Percentiles rank a stretch among this genome's conserved stretches.
These are phyloP conservation scores for Mirza zaza DNA, from an alignment of 2,113 vertebrate genomes.

Conservation along the genomic window DNA sequence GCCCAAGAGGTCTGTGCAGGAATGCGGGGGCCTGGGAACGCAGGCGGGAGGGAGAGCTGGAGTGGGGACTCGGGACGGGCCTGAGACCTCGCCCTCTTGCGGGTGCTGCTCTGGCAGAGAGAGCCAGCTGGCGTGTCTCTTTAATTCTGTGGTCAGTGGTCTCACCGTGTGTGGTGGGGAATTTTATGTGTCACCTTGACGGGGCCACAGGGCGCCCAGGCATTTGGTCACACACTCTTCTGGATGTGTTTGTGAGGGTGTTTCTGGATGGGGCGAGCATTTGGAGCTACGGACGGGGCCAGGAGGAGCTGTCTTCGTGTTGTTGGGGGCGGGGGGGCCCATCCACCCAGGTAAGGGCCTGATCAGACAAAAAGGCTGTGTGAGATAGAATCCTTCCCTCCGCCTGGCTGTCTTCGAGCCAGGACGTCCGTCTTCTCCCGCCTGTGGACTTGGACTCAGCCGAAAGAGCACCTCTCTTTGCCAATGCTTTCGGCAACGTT, in stretches of 20 bases:
- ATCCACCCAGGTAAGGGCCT: fast-evolving
- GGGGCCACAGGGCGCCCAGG: background rate
- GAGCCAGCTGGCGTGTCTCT: fast-evolving
- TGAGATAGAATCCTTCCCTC: no score
- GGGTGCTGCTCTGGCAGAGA: fast-evolving
- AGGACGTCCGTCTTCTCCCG: background rate
- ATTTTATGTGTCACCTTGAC: background rate
- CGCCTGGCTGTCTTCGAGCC: background rate
- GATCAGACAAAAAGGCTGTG: background rate
- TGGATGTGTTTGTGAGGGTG: background rate
- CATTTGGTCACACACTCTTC: background rate
- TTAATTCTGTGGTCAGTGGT: background rate
- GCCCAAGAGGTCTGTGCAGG: constrained; percentile 22
- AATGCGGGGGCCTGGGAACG: constrained; percentile 60
- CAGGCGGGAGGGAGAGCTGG: fast-evolving
- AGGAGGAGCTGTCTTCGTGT: fast-evolving
- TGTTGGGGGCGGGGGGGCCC: background rate
- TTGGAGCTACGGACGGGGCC: no score
- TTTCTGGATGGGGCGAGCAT: background rate
- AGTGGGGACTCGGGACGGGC: fast-evolving
- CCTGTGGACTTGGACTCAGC: background rate
- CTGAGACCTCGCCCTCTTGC: fast-evolving
- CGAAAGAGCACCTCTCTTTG: fast-evolving
- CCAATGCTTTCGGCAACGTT: no score
- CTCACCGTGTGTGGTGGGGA: fast-evolving